A percentile compares a stretch with the other conserved stretches of the same genome.
These are phyloP conservation scores for Lasioglossum leucozonium DNA, from an alignment of 2,888 invertebrate species.

Conservation along the genomic window DNA sequence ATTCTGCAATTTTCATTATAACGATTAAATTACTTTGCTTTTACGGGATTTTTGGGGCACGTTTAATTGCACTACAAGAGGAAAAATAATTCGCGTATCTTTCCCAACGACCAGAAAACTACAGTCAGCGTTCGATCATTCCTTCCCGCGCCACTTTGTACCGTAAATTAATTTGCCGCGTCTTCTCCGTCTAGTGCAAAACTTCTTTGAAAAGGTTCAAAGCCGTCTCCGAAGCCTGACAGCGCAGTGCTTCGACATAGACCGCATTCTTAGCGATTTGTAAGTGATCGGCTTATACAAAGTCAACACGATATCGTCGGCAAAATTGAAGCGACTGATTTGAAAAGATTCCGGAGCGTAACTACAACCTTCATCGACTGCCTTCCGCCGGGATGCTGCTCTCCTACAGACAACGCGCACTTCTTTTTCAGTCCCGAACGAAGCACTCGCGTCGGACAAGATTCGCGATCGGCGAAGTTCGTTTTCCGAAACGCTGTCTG, in stretches of 20 bases:
- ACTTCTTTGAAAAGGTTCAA: background rate
- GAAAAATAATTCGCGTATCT: background rate
- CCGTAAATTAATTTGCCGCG: background rate
- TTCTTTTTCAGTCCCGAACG: background rate
- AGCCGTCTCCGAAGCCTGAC: background rate
- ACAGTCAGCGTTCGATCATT: background rate
- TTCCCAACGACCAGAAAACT: background rate
- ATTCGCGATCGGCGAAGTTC: background rate
- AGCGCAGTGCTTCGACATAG: background rate
- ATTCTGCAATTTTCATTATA: background rate
- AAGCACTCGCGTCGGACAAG: background rate
- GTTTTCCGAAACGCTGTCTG: background rate
- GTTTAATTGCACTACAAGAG: background rate
- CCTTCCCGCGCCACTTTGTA: background rate
- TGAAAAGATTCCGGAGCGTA: slow-evolving; percentile 32
- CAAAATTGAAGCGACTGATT: slow-evolving; percentile 26
- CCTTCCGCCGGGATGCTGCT: background rate
- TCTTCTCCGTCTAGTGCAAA: background rate
- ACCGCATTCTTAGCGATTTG: background rate
- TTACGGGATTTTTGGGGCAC: background rate
- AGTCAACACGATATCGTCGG: slow-evolving; percentile 19
- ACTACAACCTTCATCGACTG: slow-evolving; percentile 14
- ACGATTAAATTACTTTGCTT: background rate
- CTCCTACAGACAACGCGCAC: background rate
- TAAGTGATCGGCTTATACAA: slow-evolving; percentile 28